These are phyloP conservation scores for Chydorus sphaericus DNA, from an alignment of 2,888 invertebrate species.

Conservation along the genomic window DNA sequence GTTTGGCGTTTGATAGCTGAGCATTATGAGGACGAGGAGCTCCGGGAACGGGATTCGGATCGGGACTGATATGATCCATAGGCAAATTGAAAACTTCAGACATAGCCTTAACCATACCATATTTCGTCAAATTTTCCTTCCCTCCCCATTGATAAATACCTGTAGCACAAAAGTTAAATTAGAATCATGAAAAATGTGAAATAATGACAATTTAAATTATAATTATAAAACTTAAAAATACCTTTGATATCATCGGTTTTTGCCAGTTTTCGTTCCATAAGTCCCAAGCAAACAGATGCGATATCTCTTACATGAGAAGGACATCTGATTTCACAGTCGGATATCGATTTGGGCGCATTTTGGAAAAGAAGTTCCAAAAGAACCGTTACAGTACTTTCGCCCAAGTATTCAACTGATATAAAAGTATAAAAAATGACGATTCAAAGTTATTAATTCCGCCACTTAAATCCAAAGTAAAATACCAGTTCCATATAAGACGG, in stretches of 20 bases:
- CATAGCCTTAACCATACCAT: slow-evolving; percentile 34
- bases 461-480: not conserved
- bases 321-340: slow-evolving; percentile 32
- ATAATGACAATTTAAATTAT: not conserved
- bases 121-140: slow-evolving; percentile 35
- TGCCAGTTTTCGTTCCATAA: slow-evolving; percentile 25
- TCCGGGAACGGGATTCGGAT: slow-evolving; percentile 22
- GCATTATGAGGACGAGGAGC: slow-evolving; percentile 31
- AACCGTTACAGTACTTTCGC: slow-evolving; percentile 34
- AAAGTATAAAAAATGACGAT: not conserved
- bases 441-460: not conserved
- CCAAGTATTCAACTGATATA: slow-evolving; percentile 27
- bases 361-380: slow-evolving; percentile 25
- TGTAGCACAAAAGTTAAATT: not conserved
- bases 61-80: slow-evolving; percentile 27
- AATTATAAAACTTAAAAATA: not conserved
- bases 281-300: slow-evolving; percentile 27
- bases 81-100: slow-evolving; percentile 29
- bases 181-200: not conserved
- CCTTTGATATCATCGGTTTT: slow-evolving; percentile 3
- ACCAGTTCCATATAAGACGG: slow-evolving; percentile 33
- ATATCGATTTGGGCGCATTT: slow-evolving; percentile 23
- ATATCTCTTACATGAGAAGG: slow-evolving; percentile 34
- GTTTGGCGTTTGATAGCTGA: slow-evolving; percentile 26
- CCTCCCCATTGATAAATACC: slow-evolving; percentile 38